Base-by-base conservation (phyloP, 2,113 vertebrate genomes). In the Maccullochella peelii region DNA sequence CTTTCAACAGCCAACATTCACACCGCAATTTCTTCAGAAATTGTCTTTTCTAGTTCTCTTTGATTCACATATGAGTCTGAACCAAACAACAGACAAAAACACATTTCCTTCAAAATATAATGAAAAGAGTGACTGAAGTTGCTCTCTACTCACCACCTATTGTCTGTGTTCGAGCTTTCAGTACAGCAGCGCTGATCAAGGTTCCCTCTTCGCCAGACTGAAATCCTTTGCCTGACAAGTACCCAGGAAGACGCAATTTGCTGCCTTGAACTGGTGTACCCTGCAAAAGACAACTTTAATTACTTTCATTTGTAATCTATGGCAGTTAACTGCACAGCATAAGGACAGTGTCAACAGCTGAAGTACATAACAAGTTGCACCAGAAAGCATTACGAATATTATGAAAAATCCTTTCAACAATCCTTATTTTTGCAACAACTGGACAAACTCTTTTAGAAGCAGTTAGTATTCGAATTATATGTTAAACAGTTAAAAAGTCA, bases 191-290 rank as follows among this genome's bases (percentile, higher is more conserved):
- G 8, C 96, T 97, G 84, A 99, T 96, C 88, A 98, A 89, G 59
- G 96, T 95, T 1, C 96, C 97, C 90, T 99, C 98, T 8, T 99
- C 98, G 82, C 94, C 94, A 1, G 97, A 97, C 89, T 99, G 98
- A 89, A 99, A 99, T 33, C 97, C 96, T 91, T 99, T 99, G 52
- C 98, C 98, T 36, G 98, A 99, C 8, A 99, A 92, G 79, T 99
- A 99, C 8, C 98, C 98, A 27, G 98, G 98, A 80, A 99, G 95
- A 72, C 97, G 96, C 42, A 99, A 95, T 91, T 98, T 99, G 92
- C 97, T 99, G 90, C 98, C 98, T 91, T 98, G 97, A 85, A 99
- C 98, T 0, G 97, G 95, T 7, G 97, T 98, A 78, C 94, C 95
- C 98, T 99, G 88, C 18, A 61, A 72, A 82, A 84, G 16, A 88